Evolutionary conservation across 2,888 invertebrate species (phyloP), one percentile per base, ranked within the genome.

Genomic region (Lithosia quadra): DNA sequence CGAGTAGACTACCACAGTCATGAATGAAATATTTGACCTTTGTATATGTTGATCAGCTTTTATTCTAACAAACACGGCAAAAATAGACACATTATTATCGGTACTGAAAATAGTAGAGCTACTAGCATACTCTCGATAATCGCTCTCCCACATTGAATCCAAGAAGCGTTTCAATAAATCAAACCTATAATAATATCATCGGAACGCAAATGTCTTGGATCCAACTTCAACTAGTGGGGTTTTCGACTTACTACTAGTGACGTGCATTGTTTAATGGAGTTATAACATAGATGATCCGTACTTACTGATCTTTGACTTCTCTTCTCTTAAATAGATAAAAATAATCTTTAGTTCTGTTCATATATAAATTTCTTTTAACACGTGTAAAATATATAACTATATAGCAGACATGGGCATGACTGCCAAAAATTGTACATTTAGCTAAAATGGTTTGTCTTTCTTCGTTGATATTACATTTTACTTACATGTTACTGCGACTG

Each of bases 141-240:
- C 87, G 90, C 86, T 86, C 90, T 83, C 87, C 88, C 88, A 89
- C 91, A 85, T 87, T 77, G 88, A 84, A 89, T 89, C 86, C 78
- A 81, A 86, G 88, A 88, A 90, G 86, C 86, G 84, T 83, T 84
- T 83, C 85, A 85, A 90, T 93, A 93, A 92, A 93, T 93, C 92
- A 91, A 81, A 88, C 69, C 81, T 82, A 88, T 90, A 92, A 90
- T 91, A 91, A 90, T 90, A 92, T 90, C 91, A 88, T 90, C 90
- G 91, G 87, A 82, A 87, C 79, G 86, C 80, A 71, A 87, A 88
- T 84, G 76, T 83, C 80, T 85, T 81, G 77, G 74, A 84, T 83
- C 73, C 60, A 70, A 79, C 77, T 79, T 81, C 79, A 66, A 67
- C 76, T 62, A 69, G 67, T 75, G 69, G 59, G 64, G 66, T 63